Evolutionary conservation across 2,797 vertebrate species (phyloP).

Genomic region (Eulemur mongoz): DNA sequence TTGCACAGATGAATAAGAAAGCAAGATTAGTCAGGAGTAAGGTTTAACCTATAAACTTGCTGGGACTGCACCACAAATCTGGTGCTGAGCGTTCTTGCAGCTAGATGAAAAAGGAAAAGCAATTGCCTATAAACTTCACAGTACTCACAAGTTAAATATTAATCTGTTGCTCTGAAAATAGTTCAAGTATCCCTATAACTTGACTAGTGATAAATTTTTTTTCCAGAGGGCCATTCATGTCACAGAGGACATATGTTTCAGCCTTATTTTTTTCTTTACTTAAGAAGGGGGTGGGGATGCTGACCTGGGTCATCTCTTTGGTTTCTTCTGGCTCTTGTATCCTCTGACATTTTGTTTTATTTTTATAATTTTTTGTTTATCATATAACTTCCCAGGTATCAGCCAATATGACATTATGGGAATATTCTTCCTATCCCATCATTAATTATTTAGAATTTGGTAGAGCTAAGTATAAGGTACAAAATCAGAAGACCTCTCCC

Average conservation of each 20-base stretch:
- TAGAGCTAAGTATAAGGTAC: not conserved
- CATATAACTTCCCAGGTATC: not conserved
- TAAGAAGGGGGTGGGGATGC: not conserved
- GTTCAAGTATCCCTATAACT: conserved; percentile 39
- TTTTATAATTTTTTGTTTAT: not conserved
- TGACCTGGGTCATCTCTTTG: not conserved
- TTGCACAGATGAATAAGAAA: not conserved
- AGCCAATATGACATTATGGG: not conserved
- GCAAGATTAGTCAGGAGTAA: conserved; percentile 18
- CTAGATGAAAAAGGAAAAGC: conserved; percentile 51
- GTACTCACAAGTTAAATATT: conserved; percentile 62
- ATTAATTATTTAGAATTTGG: conserved; percentile 7
- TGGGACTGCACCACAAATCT: conserved; percentile 42
- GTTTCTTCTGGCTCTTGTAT: not conserved
- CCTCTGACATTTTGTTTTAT: not conserved
- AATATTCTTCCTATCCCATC: not conserved
- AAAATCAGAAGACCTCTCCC: not conserved
- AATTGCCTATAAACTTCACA: conserved; percentile 45
- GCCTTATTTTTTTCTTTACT: conserved; percentile 7
- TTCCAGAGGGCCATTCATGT: not conserved
- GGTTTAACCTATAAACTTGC: conserved; percentile 44
- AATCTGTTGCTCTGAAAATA: conserved; percentile 53
- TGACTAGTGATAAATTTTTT: conserved; percentile 19
- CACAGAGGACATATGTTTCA: not conserved
- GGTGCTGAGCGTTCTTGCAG: conserved; percentile 35